Evolutionary conservation across 2,797 vertebrate genomes (phyloP).

Genomic region (Diplodus puntazzo): DNA sequence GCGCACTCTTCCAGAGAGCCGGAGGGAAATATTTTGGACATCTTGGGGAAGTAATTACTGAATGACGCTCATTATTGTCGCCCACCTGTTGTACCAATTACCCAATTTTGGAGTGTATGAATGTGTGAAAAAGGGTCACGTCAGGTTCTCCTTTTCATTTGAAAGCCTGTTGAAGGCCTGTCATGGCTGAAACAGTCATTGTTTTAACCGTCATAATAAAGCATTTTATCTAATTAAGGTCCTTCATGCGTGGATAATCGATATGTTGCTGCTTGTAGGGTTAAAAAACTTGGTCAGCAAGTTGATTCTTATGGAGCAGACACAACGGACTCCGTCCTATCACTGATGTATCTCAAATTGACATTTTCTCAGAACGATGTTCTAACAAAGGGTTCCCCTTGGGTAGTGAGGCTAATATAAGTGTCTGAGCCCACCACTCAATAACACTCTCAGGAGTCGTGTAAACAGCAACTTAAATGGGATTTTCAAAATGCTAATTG

Average conservation of each 20-base stretch:
- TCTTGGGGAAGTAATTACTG: no score
- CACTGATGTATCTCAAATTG: conserved; percentile 23
- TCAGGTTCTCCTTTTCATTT: not conserved
- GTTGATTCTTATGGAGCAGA: not conserved
- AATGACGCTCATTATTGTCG: no score
- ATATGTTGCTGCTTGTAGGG: not conserved
- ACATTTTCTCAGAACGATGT: conserved; percentile 15
- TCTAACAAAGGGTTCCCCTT: conserved; percentile 41
- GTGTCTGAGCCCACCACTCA: conserved; percentile 49
- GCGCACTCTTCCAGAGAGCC: not conserved
- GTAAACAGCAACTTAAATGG: conserved; percentile 66
- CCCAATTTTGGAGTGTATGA: no score
- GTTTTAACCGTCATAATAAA: not conserved
- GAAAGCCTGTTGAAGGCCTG: conserved; percentile 5
- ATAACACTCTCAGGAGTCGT: conserved; percentile 53
- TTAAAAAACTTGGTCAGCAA: conserved; percentile 18
- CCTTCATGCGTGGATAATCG: not conserved
- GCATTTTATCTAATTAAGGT: not conserved
- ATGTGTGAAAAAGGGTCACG: no score
- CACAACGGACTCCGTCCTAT: not conserved
- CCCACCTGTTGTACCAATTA: no score
- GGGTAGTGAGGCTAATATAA: conserved; percentile 43
- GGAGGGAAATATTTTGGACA: not conserved
- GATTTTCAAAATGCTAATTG: conserved; percentile 68
- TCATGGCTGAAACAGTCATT: not conserved